Conservation (phyloP, 2,888 invertebrate genomes). For the Stomorhina lunata region DNA sequence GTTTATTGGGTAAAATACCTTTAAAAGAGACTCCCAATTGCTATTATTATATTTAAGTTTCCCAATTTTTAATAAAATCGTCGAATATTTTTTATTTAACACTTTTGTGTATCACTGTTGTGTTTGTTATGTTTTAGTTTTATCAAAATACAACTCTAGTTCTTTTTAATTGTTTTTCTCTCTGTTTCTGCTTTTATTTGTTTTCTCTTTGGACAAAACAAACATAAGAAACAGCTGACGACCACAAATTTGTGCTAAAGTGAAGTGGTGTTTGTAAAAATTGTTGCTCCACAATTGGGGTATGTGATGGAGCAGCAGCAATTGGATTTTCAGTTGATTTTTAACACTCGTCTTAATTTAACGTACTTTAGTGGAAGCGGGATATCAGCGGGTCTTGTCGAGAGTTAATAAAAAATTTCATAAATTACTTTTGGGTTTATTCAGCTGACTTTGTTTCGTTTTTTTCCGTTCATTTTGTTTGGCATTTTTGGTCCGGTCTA, state of each 20-base stretch:
- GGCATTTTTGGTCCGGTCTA: slow-evolving; percentile 5
- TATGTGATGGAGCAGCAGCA: neutral
- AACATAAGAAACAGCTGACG: slow-evolving; percentile 1
- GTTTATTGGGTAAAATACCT: too few relatives aligned
- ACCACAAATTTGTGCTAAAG: neutral
- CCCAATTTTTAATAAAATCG: too few relatives aligned
- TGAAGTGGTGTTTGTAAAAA: neutral
- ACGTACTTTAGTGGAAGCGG: neutral
- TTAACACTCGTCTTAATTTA: slow-evolving; percentile 33
- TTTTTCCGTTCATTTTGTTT: slow-evolving; percentile 32
- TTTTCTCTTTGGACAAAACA: neutral
- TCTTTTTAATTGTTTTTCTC: neutral
- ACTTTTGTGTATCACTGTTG: neutral
- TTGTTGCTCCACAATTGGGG: neutral
- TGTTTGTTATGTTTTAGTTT: neutral
- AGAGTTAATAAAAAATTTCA: slow-evolving; percentile 5
- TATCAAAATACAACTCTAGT: neutral
- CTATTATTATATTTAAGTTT: too few relatives aligned
- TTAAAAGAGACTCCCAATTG: too few relatives aligned
- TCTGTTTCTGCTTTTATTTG: neutral
- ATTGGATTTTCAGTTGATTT: slow-evolving; percentile 39
- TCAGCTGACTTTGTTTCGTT: slow-evolving; percentile 30
- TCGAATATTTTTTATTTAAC: too few relatives aligned
- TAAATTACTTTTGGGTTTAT: slow-evolving; percentile 23
- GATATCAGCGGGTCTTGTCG: neutral